phyloP scores from a whole-genome alignment of 2,888 invertebrate genomes.

The Amorpha juglandis region DNA sequence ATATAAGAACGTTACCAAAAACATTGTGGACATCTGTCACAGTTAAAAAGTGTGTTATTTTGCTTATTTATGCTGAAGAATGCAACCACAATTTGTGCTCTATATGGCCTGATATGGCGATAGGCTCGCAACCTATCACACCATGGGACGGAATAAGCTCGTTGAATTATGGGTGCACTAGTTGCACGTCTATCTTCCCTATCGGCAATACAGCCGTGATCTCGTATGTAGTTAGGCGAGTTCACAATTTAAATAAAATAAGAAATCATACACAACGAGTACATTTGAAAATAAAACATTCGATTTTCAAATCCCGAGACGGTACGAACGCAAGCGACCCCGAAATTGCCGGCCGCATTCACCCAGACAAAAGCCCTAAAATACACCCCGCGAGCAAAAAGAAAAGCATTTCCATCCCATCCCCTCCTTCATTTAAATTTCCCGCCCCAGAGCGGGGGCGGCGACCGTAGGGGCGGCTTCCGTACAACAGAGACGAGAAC shows the following conservation, averaged over 20 bases:
- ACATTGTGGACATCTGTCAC: too few species aligned
- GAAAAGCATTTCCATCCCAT: constrained; percentile 81
- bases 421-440: constrained; percentile 82
- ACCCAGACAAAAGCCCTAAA: constrained; percentile 83
- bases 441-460: constrained; percentile 80
- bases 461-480: constrained; percentile 80
- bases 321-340: constrained; percentile 77
- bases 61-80: too few species aligned
- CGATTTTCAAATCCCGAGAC: constrained; percentile 73
- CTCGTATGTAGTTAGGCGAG: neutral
- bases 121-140: too few species aligned
- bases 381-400: constrained; percentile 81
- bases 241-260: constrained; percentile 24
- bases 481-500: constrained; percentile 78
- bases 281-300: constrained; percentile 41
- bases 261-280: constrained; percentile 31
- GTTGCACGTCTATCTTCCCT: neutral
- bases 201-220: too few species aligned
- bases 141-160: too few species aligned
- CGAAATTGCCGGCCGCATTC: constrained; percentile 83
- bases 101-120: too few species aligned
- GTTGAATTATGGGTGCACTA: too few species aligned
- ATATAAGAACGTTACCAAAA: too few species aligned
- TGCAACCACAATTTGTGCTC: too few species aligned
- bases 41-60: too few species aligned